These are phyloP conservation scores for Drosophila takahashii DNA, from an alignment of 1,140 invertebrate species.

Conservation along the genomic window DNA sequence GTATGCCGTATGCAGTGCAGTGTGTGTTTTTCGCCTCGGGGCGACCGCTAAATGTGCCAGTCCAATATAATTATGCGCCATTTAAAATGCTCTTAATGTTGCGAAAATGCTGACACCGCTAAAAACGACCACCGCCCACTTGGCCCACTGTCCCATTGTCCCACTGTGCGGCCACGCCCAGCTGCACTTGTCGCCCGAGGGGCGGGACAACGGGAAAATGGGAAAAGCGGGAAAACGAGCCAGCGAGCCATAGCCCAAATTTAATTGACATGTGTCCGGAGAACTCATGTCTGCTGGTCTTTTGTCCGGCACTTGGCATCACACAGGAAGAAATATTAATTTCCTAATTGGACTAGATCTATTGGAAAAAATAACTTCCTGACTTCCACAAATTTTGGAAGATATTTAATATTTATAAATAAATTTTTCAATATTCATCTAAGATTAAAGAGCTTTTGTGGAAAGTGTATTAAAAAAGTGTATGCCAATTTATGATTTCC, in stretches of 20 bases:
- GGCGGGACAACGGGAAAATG: slow-evolving; percentile 7
- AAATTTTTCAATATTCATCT: no score
- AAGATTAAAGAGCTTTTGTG: no score
- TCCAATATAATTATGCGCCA: slow-evolving; percentile 79
- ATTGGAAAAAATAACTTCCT: no score
- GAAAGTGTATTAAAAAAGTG: no score
- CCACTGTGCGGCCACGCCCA: slow-evolving; percentile 17
- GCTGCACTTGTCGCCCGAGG: slow-evolving; percentile 42
- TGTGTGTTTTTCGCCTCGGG: slow-evolving; percentile 48
- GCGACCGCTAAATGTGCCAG: slow-evolving; percentile 67
- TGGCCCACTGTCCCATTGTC: background rate
- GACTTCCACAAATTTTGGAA: no score
- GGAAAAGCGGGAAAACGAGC: slow-evolving; percentile 18
- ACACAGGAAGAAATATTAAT: slow-evolving; percentile 15
- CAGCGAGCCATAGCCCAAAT: slow-evolving; percentile 64
- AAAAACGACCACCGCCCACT: background rate
- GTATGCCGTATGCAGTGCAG: slow-evolving; percentile 35
- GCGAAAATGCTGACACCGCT: slow-evolving; percentile 26
- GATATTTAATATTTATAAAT: no score
- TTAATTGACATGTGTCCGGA: slow-evolving; percentile 74
- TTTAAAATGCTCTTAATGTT: slow-evolving; percentile 79
- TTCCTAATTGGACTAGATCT: background rate
- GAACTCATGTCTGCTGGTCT: slow-evolving; percentile 31
- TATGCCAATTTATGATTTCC: no score
- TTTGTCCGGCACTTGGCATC: slow-evolving; percentile 24